Evolutionary conservation across 2,888 invertebrate species (phyloP), one percentile per base, ranked within the genome.

Genomic region (Sinopyrophorus schimmeli): DNA sequence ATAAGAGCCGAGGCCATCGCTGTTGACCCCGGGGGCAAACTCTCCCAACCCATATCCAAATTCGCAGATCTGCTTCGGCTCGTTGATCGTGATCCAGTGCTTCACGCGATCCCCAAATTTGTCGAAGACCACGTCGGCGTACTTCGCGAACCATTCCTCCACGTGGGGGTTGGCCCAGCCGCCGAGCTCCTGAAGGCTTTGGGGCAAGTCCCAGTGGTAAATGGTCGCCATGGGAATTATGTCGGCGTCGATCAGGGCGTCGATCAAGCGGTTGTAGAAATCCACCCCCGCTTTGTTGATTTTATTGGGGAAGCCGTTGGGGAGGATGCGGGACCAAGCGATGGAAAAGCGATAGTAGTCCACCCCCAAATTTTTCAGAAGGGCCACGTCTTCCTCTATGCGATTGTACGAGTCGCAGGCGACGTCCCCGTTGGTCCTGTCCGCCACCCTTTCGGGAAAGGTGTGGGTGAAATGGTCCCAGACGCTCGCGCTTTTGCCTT

Each of bases 201-300:
- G 78, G 0, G 83, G 83, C 41, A 83, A 71, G 60, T 84, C 83
- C 80, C 81, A 83, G 61, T 86, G 84, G 72, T 82, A 83, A 67
- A 85, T 74, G 0, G 83, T 84, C 2, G 82, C 77, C 46, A 82
- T 64, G 0, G 87, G 85, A 41, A 71, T 62, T 31, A 89, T 83
- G 69, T 2, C 58, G 38, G 61, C 61, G 12, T 26, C 40, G 5
- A 72, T 49, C 2, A 87, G 70, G 57, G 77, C 80, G 28, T 80
- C 70, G 5, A 86, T 74, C 11, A 87, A 64, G 27, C 76, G 72
- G 35, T 76, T 77, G 71, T 86, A 87, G 69, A 83, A 84, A 27
- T 72, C 65, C 21, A 87, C 70, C 4, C 84, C 86, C 1, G 78
- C 76, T 74, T 75, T 73, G 66, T 83, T 85, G 18, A 84, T 69